Evolutionary conservation across 2,113 vertebrate genomes (phyloP).

Genomic region (Shinisaurus crocodilurus): DNA sequence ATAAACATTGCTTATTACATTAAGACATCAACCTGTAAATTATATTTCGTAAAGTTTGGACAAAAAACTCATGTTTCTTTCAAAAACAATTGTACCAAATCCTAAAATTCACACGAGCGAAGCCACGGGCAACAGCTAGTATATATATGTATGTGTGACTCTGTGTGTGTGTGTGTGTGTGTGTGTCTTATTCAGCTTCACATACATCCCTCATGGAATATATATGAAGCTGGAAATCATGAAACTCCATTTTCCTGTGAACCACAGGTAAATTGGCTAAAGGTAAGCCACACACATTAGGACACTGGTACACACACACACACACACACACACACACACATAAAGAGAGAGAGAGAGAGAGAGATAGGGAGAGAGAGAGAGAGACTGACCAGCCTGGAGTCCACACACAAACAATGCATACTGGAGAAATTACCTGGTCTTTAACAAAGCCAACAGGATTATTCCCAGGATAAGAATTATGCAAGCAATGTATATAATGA

Average conservation of each 20-base stretch:
- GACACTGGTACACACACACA: too few species aligned
- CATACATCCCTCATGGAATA: neutral
- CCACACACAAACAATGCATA: neutral
- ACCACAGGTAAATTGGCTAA: neutral
- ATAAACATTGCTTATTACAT: too few species aligned
- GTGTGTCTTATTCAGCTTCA: slow-evolving; percentile 65
- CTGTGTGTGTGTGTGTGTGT: too few species aligned
- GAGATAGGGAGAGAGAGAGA: too few species aligned
- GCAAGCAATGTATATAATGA: slow-evolving; percentile 73
- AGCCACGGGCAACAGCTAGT: too few species aligned
- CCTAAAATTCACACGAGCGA: too few species aligned
- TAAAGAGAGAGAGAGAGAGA: too few species aligned
- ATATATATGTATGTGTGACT: too few species aligned
- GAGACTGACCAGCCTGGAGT: neutral
- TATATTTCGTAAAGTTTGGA: too few species aligned
- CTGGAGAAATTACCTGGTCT: slow-evolving; percentile 78
- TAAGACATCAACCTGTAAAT: too few species aligned
- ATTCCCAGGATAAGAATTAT: slow-evolving; percentile 77
- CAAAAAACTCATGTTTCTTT: too few species aligned
- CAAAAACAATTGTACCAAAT: too few species aligned
- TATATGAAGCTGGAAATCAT: neutral
- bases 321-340: neutral
- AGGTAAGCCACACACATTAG: neutral
- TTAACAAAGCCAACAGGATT: slow-evolving; percentile 77
- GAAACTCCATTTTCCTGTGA: neutral